A percentile compares a stretch with the other conserved stretches of the same genome.
Evolutionary conservation across 2,888 invertebrate species (phyloP).

Genomic region (Metellina segmentata): DNA sequence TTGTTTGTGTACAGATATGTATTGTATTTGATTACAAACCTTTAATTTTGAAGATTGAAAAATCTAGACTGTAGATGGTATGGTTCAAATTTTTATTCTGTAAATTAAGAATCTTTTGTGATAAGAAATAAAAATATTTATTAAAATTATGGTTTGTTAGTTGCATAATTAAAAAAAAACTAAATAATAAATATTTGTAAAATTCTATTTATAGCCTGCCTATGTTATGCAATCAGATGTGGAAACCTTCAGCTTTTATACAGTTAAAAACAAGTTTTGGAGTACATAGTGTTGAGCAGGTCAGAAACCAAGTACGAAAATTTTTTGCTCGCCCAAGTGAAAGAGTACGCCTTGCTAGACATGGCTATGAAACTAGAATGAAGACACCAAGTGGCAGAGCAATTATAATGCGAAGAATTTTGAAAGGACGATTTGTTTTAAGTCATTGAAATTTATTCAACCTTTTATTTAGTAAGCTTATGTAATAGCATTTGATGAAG

Average conservation of each 20-base stretch:
- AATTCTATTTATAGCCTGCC: conserved; percentile 29
- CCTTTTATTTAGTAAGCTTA: no score
- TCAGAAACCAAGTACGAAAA: conserved; percentile 84
- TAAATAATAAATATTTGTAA: background rate
- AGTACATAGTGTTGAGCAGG: conserved; percentile 48
- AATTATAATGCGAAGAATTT: conserved; percentile 87
- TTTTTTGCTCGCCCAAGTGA: conserved; percentile 90
- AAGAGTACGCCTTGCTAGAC: conserved; percentile 86
- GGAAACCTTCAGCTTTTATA: background rate
- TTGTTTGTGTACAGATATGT: no score
- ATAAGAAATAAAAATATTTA: no score
- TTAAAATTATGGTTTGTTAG: no score
- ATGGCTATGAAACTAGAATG: conserved; percentile 87
- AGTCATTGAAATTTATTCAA: conserved; percentile 83
- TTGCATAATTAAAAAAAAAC: background rate
- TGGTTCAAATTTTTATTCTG: no score
- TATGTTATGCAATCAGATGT: conserved; percentile 10
- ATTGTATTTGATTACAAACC: no score
- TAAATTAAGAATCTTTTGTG: no score
- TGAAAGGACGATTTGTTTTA: conserved; percentile 87
- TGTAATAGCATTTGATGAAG: no score
- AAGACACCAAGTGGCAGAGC: conserved; percentile 86
- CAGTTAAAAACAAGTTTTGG: conserved; percentile 18
- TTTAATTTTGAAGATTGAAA: no score
- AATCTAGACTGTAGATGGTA: no score